Evolutionary conservation across 92 coral and sea anemone species (phyloP).

Genomic region (Palythoa caribaeorum): DNA sequence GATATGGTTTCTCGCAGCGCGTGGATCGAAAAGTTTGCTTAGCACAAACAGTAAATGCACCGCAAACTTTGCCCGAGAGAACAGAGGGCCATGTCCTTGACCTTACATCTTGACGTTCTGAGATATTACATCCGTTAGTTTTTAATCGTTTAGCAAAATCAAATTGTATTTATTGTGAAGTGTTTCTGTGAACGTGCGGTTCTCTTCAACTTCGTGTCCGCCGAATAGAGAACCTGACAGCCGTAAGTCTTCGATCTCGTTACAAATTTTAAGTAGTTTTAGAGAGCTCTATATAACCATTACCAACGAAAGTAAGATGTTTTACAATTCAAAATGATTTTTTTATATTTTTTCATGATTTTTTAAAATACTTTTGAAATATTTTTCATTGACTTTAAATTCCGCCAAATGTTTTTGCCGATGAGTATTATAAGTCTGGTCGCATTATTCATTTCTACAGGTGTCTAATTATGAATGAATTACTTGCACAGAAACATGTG

Average conservation of each 20-base stretch:
- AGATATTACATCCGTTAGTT: constrained; percentile 24
- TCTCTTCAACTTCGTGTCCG: neutral
- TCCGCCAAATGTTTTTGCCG: no score
- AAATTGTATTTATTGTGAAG: constrained; percentile 7
- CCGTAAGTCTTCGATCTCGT: constrained; percentile 1
- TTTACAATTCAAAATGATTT: neutral
- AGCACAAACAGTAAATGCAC: constrained; percentile 1
- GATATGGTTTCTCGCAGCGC: neutral
- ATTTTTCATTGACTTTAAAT: no score
- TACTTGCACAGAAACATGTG: no score
- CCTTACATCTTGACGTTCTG: constrained; percentile 23
- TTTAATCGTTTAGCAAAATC: constrained; percentile 5
- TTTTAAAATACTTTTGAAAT: no score
- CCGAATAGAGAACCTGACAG: neutral
- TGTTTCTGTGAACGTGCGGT: neutral
- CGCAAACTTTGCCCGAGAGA: neutral
- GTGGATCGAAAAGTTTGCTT: neutral
- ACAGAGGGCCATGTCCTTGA: neutral
- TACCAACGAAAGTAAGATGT: neutral
- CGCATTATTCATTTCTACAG: no score
- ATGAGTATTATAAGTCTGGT: no score
- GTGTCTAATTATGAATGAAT: no score
- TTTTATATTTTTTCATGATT: no score
- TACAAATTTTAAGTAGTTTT: neutral
- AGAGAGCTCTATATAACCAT: neutral